These are phyloP conservation scores for Agrilus biguttatus DNA, from an alignment of 2,888 invertebrate genomes.

Conservation along the genomic window DNA sequence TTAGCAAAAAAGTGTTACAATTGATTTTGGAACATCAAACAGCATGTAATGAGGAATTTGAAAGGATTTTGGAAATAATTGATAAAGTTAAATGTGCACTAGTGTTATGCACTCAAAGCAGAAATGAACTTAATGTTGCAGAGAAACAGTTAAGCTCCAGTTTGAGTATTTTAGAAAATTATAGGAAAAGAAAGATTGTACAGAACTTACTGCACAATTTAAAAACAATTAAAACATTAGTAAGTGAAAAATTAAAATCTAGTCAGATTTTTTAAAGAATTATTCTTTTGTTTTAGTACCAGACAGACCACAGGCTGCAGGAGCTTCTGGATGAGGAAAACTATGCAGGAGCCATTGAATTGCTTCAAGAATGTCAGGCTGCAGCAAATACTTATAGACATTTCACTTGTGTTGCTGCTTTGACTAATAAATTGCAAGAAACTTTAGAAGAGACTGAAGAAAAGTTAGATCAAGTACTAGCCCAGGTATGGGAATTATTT, in stretches of 20 bases:
- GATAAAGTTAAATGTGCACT: constrained; percentile 54
- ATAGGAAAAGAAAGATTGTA: constrained; percentile 74
- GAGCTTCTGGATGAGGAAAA: constrained; percentile 71
- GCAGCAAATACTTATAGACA: constrained; percentile 75
- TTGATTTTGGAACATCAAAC: constrained; percentile 85
- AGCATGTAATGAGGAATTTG: constrained; percentile 73
- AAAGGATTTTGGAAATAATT: constrained; percentile 57
- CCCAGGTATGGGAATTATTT: constrained; percentile 40
- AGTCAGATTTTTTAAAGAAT: not conserved
- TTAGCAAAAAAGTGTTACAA: constrained; percentile 86
- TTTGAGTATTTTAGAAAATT: constrained; percentile 81
- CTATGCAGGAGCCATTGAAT: constrained; percentile 79
- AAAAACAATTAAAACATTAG: constrained; percentile 64
- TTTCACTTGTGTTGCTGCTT: constrained; percentile 80
- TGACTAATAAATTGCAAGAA: constrained; percentile 77
- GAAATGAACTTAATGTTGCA: constrained; percentile 58
- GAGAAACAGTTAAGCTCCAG: constrained; percentile 75
- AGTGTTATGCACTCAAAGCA: constrained; percentile 55
- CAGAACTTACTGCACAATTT: constrained; percentile 67
- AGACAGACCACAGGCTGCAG: constrained; percentile 72
- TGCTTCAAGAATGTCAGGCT: constrained; percentile 75
- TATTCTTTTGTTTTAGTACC: constrained; percentile 42
- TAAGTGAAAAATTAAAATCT: constrained; percentile 24
- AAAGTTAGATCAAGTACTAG: constrained; percentile 73
- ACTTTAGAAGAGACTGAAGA: constrained; percentile 84